Percentiles rank a stretch among this genome's conserved stretches.
These are phyloP conservation scores for Ostrea denselamellosa DNA, from an alignment of 1,140 invertebrate genomes.

Conservation along the genomic window DNA sequence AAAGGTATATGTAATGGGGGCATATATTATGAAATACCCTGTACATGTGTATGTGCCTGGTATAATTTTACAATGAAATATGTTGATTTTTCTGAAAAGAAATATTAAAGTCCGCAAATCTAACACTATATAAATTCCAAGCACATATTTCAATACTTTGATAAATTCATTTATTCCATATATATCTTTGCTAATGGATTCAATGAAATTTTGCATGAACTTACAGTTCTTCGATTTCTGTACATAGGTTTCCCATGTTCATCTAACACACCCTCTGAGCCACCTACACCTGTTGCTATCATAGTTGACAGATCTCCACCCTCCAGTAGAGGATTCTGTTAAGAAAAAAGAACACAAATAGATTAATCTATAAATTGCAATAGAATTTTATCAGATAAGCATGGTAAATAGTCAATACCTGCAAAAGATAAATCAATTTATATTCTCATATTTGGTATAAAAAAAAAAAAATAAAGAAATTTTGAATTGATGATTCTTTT, in stretches of 20 bases:
- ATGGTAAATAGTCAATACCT: too few species aligned
- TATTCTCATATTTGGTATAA: background rate
- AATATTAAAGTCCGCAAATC: too few species aligned
- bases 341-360: background rate
- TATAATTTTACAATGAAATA: too few species aligned
- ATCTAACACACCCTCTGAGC: slow-evolving; percentile 89
- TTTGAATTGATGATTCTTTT: background rate
- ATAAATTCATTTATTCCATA: too few species aligned
- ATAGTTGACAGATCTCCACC: slow-evolving; percentile 98
- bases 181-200: background rate
- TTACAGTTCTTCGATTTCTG: slow-evolving; percentile 92
- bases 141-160: too few species aligned
- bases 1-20: too few species aligned
- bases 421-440: background rate
- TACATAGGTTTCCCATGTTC: slow-evolving; percentile 93
- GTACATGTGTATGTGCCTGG: too few species aligned
- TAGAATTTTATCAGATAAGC: too few species aligned
- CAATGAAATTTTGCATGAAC: slow-evolving; percentile 50
- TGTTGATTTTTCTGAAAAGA: too few species aligned
- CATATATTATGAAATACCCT: too few species aligned
- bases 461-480: background rate
- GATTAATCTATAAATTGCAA: background rate
- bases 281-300: slow-evolving; percentile 89
- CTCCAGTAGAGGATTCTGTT: slow-evolving; percentile 95
- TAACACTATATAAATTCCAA: too few species aligned